Conservation (phyloP, 1,140 invertebrate species). For the Drosophila sp. region DNA sequence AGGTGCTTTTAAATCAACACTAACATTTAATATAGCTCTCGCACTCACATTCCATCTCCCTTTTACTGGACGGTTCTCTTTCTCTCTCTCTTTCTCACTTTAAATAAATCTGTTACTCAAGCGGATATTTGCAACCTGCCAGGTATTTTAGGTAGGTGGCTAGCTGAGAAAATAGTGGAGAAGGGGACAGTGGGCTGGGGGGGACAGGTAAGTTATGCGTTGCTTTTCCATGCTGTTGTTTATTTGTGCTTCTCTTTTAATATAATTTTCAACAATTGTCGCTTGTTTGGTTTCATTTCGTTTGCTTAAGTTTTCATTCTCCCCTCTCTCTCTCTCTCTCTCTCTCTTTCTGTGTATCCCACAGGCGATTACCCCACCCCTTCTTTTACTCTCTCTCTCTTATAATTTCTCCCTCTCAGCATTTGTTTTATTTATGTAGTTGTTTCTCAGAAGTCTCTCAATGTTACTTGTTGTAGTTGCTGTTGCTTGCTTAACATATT, state of each 20-base stretch:
- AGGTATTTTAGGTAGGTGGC: constrained; percentile 1
- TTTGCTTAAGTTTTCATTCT: constrained; percentile 13
- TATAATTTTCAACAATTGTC: constrained; percentile 70
- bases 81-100: constrained; percentile 6
- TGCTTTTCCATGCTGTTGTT: constrained; percentile 35
- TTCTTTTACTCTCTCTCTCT: constrained; percentile 9
- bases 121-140: background rate
- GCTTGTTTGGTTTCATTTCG: constrained; percentile 40
- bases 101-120: too few relatives aligned
- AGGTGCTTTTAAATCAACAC: constrained; percentile 31
- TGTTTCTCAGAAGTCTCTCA: constrained; percentile 35
- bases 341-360: constrained; percentile 3
- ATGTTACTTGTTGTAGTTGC: constrained; percentile 31
- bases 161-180: too few relatives aligned
- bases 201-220: constrained; percentile 10
- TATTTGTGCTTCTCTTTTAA: constrained; percentile 71
- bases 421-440: constrained; percentile 42
- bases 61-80: background rate
- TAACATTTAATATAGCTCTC: constrained; percentile 19
- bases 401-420: background rate
- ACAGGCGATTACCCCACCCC: constrained; percentile 13
- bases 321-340: too few relatives aligned
- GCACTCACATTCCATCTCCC: background rate
- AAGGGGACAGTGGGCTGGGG: too few relatives aligned
- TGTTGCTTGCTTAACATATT: constrained; percentile 4